A percentile compares a stretch with the other conserved stretches of the same genome.
Conservation (phyloP, 2,888 invertebrate genomes). For the Hemithea aestivaria region DNA sequence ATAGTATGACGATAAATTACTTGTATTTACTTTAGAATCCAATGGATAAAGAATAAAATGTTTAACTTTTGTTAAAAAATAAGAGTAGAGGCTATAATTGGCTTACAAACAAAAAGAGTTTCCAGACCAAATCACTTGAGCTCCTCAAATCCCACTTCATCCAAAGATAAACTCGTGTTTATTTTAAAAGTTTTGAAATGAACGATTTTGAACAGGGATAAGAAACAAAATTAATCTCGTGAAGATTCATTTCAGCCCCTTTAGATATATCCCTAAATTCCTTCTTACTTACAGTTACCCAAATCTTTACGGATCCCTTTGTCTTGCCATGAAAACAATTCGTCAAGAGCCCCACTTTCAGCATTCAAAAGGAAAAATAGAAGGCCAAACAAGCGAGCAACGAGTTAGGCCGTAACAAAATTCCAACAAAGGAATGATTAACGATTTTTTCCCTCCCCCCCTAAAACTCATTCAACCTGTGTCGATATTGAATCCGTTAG, state of each 20-base stretch:
- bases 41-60: too few species aligned
- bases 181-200: conserved; percentile 9
- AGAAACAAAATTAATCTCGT: conserved; percentile 17
- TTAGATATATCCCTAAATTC: conserved; percentile 32
- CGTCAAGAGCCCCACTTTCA: conserved; percentile 71
- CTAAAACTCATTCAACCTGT: conserved; percentile 73
- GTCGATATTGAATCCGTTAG: conserved; percentile 78
- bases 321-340: conserved; percentile 71
- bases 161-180: conserved; percentile 9
- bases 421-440: conserved; percentile 79
- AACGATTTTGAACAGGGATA: conserved; percentile 9
- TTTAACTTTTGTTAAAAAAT: too few species aligned
- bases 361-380: conserved; percentile 73
- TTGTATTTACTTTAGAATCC: too few species aligned
- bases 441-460: conserved; percentile 69
- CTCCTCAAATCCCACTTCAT: conserved; percentile 7
- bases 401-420: conserved; percentile 78
- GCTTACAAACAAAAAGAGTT: not conserved
- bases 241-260: conserved; percentile 24
- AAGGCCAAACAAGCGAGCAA: conserved; percentile 75
- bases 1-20: too few species aligned
- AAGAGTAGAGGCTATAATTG: too few species aligned
- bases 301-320: conserved; percentile 46
- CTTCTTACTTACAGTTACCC: conserved; percentile 34
- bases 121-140: conserved; percentile 6